Percentiles rank a stretch among this genome's conserved stretches.
phyloP scores from a whole-genome alignment of 2,888 invertebrate genomes.

The Pristionchus japonicus region DNA sequence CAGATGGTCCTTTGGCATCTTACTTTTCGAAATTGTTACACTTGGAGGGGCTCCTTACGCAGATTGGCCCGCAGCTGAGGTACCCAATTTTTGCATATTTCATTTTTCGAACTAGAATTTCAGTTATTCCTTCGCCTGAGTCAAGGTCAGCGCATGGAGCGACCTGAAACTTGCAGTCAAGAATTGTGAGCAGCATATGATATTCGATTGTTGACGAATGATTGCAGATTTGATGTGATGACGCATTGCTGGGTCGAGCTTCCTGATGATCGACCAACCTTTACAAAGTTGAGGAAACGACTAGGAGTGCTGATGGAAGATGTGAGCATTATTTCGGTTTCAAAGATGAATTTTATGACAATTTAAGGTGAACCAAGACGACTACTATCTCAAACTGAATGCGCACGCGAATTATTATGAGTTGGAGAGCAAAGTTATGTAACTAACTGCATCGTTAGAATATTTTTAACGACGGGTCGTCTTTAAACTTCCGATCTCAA shows the following conservation, averaged over 20 bases:
- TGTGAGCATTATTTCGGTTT: too few species aligned
- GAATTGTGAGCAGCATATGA: not conserved
- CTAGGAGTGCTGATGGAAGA: not conserved
- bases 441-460: not conserved
- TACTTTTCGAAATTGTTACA: slow-evolving; percentile 29
- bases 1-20: slow-evolving; percentile 34
- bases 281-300: not conserved
- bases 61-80: slow-evolving; percentile 25
- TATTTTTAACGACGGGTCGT: not conserved
- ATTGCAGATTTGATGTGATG: not conserved
- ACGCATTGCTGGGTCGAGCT: not conserved
- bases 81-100: not conserved
- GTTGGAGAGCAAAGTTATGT: not conserved
- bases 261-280: not conserved
- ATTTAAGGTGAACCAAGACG: not conserved
- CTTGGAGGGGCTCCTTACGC: slow-evolving; percentile 23
- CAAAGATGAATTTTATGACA: not conserved
- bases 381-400: slow-evolving; percentile 9
- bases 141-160: not conserved
- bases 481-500: not conserved
- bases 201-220: too few species aligned
- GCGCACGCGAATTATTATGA: not conserved
- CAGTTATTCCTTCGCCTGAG: not conserved
- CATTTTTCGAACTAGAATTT: not conserved
- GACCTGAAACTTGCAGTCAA: slow-evolving; percentile 11